Percentiles rank a stretch among this genome's conserved stretches.
Conservation (phyloP, 2,888 invertebrate genomes). For the Leptopilina drosophilae region DNA sequence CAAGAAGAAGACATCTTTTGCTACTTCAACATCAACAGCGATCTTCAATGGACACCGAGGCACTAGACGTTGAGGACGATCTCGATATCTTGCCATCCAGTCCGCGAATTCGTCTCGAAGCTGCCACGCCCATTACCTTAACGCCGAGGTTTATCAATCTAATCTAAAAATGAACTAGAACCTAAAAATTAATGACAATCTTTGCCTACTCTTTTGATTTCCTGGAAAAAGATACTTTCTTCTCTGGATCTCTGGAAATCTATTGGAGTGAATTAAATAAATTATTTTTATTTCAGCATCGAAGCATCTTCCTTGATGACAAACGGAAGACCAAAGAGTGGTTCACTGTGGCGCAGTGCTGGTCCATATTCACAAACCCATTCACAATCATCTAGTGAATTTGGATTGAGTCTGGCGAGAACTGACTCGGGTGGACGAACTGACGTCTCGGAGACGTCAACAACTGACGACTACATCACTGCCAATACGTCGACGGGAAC, state of each 20-base stretch:
- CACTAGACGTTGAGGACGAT: conserved; percentile 81
- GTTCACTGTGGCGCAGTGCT: conserved; percentile 71
- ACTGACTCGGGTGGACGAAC: conserved; percentile 85
- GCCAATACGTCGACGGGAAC: conserved; percentile 83
- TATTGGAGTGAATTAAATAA: too few species aligned
- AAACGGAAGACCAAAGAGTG: conserved; percentile 69
- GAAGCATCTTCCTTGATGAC: conserved; percentile 63
- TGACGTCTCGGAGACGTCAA: conserved; percentile 92
- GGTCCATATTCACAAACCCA: conserved; percentile 70
- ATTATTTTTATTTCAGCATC: conserved; percentile 64
- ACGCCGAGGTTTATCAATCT: conserved; percentile 68
- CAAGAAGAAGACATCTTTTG: conserved; percentile 86
- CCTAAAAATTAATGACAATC: too few species aligned
- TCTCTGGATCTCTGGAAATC: too few species aligned
- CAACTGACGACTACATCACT: conserved; percentile 92
- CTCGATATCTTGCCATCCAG: conserved; percentile 69
- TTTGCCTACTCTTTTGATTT: conserved; percentile 42
- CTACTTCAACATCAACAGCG: conserved; percentile 90
- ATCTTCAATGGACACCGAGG: conserved; percentile 91
- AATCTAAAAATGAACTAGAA: too few species aligned
- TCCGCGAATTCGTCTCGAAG: conserved; percentile 71
- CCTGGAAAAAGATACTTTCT: too few species aligned
- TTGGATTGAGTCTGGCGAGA: conserved; percentile 80
- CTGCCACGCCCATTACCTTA: conserved; percentile 67
- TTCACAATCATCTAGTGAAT: conserved; percentile 75